These are phyloP conservation scores for Varroa destructor DNA, from an alignment of 1,140 invertebrate genomes.

Conservation along the genomic window DNA sequence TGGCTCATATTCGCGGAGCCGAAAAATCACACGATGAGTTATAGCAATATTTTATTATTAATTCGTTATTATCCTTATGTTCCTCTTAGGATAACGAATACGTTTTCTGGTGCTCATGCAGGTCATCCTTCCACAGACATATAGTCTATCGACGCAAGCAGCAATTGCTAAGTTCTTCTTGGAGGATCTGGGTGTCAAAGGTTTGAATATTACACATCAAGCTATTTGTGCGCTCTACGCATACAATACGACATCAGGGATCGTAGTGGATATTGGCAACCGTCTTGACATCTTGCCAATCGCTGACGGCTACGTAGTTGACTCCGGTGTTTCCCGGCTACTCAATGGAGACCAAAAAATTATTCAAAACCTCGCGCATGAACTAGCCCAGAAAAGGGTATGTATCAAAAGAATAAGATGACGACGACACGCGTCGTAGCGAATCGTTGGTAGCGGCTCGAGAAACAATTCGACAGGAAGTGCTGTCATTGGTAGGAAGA, in stretches of 20 bases:
- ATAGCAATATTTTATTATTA: too few species aligned
- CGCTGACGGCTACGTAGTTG: slow-evolving; percentile 48
- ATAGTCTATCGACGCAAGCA: slow-evolving; percentile 41
- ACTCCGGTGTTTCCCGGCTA: slow-evolving; percentile 43
- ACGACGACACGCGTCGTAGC: too few species aligned
- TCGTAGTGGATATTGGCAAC: slow-evolving; percentile 53
- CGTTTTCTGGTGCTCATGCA: slow-evolving; percentile 27
- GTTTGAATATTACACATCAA: slow-evolving; percentile 49
- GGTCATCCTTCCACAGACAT: slow-evolving; percentile 43
- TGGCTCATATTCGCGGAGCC: too few species aligned
- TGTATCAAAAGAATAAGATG: not conserved
- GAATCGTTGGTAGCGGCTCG: too few species aligned
- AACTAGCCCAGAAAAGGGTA: slow-evolving; percentile 28
- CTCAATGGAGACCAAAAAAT: slow-evolving; percentile 47
- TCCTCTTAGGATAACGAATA: too few species aligned
- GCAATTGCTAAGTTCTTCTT: slow-evolving; percentile 42
- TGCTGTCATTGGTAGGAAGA: too few species aligned
- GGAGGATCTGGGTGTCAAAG: slow-evolving; percentile 42
- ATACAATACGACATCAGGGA: slow-evolving; percentile 50
- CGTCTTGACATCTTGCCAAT: slow-evolving; percentile 50
- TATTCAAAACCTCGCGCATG: slow-evolving; percentile 41
- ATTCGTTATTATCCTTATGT: too few species aligned
- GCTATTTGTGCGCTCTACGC: slow-evolving; percentile 50
- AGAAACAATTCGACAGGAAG: too few species aligned
- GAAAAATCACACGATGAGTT: too few species aligned